A percentile compares a stretch with the other conserved stretches of the same genome.
These are phyloP conservation scores for Drosophila melanosoma DNA, from an alignment of 2,888 invertebrate species.

Conservation along the genomic window DNA sequence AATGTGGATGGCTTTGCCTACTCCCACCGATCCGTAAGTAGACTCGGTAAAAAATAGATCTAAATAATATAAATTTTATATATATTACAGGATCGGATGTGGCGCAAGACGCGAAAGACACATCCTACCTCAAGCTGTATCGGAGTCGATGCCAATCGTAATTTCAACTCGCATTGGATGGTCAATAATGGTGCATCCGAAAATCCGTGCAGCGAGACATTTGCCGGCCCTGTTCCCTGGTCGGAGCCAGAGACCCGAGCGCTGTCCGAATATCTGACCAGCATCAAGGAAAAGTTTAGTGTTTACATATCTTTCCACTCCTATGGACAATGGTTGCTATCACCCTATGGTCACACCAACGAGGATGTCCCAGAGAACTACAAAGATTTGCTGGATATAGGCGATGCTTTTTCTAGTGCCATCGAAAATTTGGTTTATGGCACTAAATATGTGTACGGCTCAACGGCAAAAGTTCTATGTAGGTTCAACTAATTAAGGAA, in stretches of 20 bases:
- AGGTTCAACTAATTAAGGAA: conserved; percentile 42
- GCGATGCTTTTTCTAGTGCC: conserved; percentile 86
- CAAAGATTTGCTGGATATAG: conserved; percentile 84
- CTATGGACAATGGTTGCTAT: conserved; percentile 87
- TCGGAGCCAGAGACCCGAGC: conserved; percentile 87
- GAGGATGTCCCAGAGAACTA: conserved; percentile 85
- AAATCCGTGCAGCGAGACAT: conserved; percentile 85
- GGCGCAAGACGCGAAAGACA: conserved; percentile 88
- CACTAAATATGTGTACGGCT: conserved; percentile 86
- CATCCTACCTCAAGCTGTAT: conserved; percentile 77
- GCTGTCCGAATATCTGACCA: conserved; percentile 85
- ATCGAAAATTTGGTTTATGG: conserved; percentile 85
- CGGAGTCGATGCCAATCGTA: conserved; percentile 84
- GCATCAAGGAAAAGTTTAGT: conserved; percentile 84
- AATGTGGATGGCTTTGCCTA: conserved; percentile 92
- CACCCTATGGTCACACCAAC: conserved; percentile 87
- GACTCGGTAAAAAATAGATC: neutral
- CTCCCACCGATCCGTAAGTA: conserved; percentile 87
- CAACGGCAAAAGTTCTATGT: conserved; percentile 87
- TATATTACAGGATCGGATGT: conserved; percentile 86
- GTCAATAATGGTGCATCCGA: conserved; percentile 85
- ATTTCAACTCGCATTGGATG: conserved; percentile 83
- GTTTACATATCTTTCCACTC: conserved; percentile 88
- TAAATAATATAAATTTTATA: neutral
- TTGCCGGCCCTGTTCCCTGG: conserved; percentile 86